These are phyloP conservation scores for Buceros bicornis DNA, from an alignment of 2,797 vertebrate species.

Conservation along the genomic window DNA sequence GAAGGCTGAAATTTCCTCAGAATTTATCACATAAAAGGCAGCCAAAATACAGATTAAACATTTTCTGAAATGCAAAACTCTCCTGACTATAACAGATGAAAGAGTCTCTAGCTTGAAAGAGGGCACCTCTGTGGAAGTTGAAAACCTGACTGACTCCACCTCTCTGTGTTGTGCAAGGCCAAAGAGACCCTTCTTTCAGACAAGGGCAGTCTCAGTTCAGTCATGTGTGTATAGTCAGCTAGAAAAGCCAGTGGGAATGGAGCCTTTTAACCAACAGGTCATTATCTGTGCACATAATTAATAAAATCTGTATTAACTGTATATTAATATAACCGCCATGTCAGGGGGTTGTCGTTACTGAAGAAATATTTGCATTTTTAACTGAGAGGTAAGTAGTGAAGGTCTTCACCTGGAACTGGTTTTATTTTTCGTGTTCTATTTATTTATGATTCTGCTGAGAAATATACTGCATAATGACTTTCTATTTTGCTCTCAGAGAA, in stretches of 20 bases:
- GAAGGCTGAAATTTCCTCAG: neutral
- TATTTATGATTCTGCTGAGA: slow-evolving; percentile 36
- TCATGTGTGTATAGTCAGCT: neutral
- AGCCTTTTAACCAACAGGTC: neutral
- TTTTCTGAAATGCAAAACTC: slow-evolving; percentile 34
- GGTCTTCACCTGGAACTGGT: neutral
- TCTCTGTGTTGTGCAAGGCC: neutral
- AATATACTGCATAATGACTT: slow-evolving; percentile 24
- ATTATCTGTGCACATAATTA: neutral
- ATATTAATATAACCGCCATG: neutral
- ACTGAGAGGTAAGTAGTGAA: neutral
- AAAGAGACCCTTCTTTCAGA: neutral
- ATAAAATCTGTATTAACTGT: neutral
- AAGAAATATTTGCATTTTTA: slow-evolving; percentile 16
- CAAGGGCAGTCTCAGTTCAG: neutral
- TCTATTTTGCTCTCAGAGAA: slow-evolving; percentile 14
- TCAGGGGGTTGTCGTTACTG: neutral
- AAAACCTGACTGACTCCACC: neutral
- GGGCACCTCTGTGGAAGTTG: neutral
- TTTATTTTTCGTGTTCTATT: slow-evolving; percentile 3
- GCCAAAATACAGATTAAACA: neutral
- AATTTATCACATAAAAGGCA: neutral
- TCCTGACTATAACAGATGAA: slow-evolving; percentile 2
- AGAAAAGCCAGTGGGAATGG: neutral
- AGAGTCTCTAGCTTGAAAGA: neutral